Evolutionary conservation across 2,888 invertebrate species (phyloP).

Genomic region (Amiota communis): DNA sequence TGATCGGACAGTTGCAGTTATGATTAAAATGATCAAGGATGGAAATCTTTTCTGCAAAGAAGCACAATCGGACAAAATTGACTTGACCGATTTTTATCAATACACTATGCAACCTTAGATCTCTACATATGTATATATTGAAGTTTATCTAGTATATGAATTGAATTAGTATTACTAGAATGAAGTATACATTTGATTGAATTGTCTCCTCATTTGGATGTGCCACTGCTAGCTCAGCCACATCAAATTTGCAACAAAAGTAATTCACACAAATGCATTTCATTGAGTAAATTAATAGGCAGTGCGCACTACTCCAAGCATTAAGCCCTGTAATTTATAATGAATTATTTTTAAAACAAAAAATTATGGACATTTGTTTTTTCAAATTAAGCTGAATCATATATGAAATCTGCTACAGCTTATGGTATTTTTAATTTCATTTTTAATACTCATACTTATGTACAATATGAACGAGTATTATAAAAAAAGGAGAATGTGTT

Average conservation of each 20-base stretch:
- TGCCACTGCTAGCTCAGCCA: not conserved
- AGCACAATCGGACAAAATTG: too few relatives aligned
- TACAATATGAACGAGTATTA: not conserved
- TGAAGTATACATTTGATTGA: too few relatives aligned
- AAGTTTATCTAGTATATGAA: too few relatives aligned
- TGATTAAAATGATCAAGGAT: too few relatives aligned
- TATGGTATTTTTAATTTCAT: slow-evolving; percentile 21
- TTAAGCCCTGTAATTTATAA: slow-evolving; percentile 25
- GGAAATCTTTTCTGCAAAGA: too few relatives aligned
- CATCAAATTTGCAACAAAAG: slow-evolving; percentile 20
- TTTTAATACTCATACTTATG: not conserved
- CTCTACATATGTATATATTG: too few relatives aligned
- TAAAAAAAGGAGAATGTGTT: slow-evolving; percentile 49
- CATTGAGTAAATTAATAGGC: slow-evolving; percentile 20
- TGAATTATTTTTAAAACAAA: slow-evolving; percentile 19
- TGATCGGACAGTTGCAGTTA: too few relatives aligned
- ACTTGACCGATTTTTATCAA: too few relatives aligned
- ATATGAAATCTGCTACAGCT: not conserved
- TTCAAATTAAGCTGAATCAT: too few relatives aligned
- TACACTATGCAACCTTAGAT: too few relatives aligned
- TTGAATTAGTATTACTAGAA: too few relatives aligned
- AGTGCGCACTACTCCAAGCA: not conserved
- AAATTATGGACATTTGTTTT: not conserved
- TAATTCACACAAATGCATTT: not conserved
- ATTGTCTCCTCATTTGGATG: too few relatives aligned